A percentile compares a stretch with the other conserved stretches of the same genome.
Conservation (phyloP, 2,888 invertebrate genomes). For the Leucoptera coffeella region DNA sequence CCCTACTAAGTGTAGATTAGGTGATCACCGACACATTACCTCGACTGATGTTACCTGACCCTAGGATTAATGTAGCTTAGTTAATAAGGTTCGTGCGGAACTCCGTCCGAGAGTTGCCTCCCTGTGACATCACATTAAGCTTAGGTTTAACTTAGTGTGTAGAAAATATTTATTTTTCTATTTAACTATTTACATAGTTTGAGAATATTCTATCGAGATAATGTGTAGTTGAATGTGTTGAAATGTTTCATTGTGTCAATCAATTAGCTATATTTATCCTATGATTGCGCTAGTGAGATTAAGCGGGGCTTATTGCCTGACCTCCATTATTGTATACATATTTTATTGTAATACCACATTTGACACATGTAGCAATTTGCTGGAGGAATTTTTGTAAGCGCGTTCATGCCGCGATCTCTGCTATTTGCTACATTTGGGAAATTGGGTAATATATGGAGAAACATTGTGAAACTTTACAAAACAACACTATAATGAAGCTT, state of each 20-base stretch:
- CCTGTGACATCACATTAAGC: constrained; percentile 46
- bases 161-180: constrained; percentile 55
- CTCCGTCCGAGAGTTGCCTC: constrained; percentile 46
- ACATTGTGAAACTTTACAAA: constrained; percentile 60
- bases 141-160: constrained; percentile 49
- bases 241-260: no score
- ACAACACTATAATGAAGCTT: constrained; percentile 55
- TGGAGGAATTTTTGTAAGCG: constrained; percentile 28
- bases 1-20: constrained; percentile 38
- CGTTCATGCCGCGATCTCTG: no score
- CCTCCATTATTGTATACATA: constrained; percentile 30
- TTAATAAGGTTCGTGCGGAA: constrained; percentile 28
- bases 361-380: constrained; percentile 54
- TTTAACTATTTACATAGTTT: constrained; percentile 28
- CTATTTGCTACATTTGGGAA: constrained; percentile 55
- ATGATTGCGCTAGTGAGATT: constrained; percentile 20
- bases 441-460: constrained; percentile 63
- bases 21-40: constrained; percentile 50
- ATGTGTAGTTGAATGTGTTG: constrained; percentile 49
- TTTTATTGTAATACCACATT: constrained; percentile 53
- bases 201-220: constrained; percentile 50
- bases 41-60: constrained; percentile 53
- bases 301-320: constrained; percentile 15
- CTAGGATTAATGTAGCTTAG: constrained; percentile 44
- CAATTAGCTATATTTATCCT: no score